Evolutionary conservation across 2,888 invertebrate species (phyloP), one percentile per base, ranked within the genome.

Genomic region (Morpho achilles): DNA sequence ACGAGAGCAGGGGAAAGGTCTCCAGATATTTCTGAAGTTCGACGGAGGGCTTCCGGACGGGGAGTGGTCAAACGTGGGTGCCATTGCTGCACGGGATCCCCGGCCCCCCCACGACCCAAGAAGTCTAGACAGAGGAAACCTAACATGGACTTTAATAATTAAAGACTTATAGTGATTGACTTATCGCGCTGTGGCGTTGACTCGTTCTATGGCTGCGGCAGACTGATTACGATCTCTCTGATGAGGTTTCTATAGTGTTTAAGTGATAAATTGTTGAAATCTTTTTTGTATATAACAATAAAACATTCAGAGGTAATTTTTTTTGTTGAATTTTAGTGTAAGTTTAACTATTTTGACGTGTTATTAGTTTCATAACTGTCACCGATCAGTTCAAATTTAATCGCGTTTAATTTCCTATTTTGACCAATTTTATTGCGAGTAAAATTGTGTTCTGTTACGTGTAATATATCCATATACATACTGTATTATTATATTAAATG

Each of bases 1-100:
- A 81, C 80, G 1, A 68, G 79, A 4, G 77, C 82, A 2, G 80
- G 80, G 5, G 79, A 82, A 50, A 64, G 79, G 9, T 74, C 79
- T 45, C 74, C 79, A 2, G 77, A 79, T 45, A 67, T 63, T 41
- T 48, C 59, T 50, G 82, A 78, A 32, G 73, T 71, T 6, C 63
- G 81, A 42, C 76, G 85, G 1, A 89, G 74, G 67, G 92, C 79
- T 51, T 92, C 72, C 39, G 84, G 84, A 0, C 80, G 93, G 0
- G 93, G 93, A 7, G 92, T 92, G 8, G 93, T 93, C 1, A 93
- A 93, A 67, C 89, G 93, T 47, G 92, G 92, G 53, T 93, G 93
- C 70, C 91, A 91, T 43, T 93, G 94, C 75, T 94, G 93, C 76
- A 91, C 85, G 72, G 93, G 93, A 7, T 86, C 90, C 0, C 91